Evolutionary conservation across 2,113 vertebrate genomes (phyloP), one percentile per base, ranked within the genome.

Genomic region (Orientallactaga bullata): DNA sequence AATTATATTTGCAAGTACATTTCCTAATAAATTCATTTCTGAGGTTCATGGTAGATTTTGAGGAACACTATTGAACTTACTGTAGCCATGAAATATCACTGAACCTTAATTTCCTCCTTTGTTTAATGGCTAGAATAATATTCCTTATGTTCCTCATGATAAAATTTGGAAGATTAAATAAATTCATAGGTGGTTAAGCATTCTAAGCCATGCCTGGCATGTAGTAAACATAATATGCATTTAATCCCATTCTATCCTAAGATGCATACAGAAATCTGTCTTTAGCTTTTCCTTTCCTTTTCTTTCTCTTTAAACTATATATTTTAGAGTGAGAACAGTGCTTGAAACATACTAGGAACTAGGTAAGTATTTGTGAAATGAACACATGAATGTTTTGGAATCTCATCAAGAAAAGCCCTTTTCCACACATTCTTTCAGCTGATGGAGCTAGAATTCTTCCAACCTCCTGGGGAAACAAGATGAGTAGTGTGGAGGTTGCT

Each of bases 391-490:
- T 74, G 55, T 83, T 90, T 90, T 72, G 35, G 39, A 88, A 78
- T 93, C 51, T 80, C n/a, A 86, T 37, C 71, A 95, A 81, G 32
- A 42, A 66, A 94, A 94, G 63, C 11, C 58, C 18, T n/a, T 91
- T 66, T 69, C 42, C 47, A 87, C 42, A 80, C 47, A 69, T 26
- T 89, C 6, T 35, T 91, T n/a, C 42, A 82, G 10, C 26, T 63
- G 26, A 35, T 72, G 71, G 77, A 89, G 35, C 69, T 85, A 88
- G 30, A 90, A 95, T 68, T 89, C 72, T 92, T 77, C 32, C 77
- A 77, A 18, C 6, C 13, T 47, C 72, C 60, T 10, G 7, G 18
- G 32, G n/a, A 65, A 73, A 80, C 7, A 89, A 69, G 35, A 60
- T 63, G 88, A 91, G 63, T 82, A 66, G 18, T 32, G 66, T 60